These are phyloP conservation scores for Periparus ater DNA, from an alignment of 2,797 vertebrate genomes.

Conservation along the genomic window DNA sequence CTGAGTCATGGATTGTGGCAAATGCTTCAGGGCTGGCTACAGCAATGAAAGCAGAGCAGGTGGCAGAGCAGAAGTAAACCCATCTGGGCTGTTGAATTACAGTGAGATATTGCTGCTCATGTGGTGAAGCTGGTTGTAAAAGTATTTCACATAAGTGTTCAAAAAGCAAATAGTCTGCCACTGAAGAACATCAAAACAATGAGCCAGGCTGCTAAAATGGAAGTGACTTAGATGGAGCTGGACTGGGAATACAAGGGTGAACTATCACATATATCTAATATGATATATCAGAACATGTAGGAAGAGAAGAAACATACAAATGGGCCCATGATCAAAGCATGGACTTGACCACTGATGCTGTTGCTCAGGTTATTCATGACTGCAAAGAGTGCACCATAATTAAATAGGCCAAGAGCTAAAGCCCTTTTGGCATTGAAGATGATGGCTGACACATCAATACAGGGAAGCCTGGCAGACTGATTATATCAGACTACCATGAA, in stretches of 20 bases:
- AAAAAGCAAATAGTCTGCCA: background rate
- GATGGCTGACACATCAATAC: background rate
- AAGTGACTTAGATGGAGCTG: background rate
- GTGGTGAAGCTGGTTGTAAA: background rate
- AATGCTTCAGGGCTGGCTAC: background rate
- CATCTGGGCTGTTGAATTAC: background rate
- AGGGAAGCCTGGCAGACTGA: background rate
- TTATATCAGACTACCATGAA: background rate
- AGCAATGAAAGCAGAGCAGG: background rate
- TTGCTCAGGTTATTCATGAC: background rate
- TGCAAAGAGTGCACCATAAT: background rate
- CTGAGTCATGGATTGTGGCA: background rate
- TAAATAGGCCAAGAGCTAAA: background rate
- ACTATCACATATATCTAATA: background rate
- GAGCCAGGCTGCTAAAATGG: background rate
- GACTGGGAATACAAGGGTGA: background rate
- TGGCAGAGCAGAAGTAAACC: background rate
- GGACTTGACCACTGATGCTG: background rate
- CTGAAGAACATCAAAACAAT: background rate
- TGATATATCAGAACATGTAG: background rate
- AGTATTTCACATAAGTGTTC: background rate
- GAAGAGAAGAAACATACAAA: background rate
- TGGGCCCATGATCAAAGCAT: too few relatives aligned
- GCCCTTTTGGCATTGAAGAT: background rate
- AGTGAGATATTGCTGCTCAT: background rate